Evolutionary conservation across 2,888 invertebrate genomes (phyloP), one percentile per base, ranked within the genome.

Genomic region (Nephrocerus scutellatus): DNA sequence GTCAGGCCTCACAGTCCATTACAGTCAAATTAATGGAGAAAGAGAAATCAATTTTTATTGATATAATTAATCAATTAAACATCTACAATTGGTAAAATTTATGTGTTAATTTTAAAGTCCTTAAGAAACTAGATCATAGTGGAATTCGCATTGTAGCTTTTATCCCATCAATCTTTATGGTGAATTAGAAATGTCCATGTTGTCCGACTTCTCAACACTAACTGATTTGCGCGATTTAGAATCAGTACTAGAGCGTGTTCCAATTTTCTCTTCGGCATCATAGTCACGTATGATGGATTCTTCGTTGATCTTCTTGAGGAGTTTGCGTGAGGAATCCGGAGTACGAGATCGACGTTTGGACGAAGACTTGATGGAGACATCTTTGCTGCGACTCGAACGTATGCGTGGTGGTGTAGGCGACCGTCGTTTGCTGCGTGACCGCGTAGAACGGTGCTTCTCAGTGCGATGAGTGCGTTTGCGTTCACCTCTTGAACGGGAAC

Each of bases 111-210:
- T n/a, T n/a, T n/a, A n/a, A n/a, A n/a, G n/a, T n/a, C n/a, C n/a
- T n/a, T n/a, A n/a, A n/a, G n/a, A n/a, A n/a, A n/a, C n/a, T n/a
- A n/a, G n/a, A n/a, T n/a, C n/a, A n/a, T n/a, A n/a, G n/a, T n/a
- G n/a, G n/a, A n/a, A n/a, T n/a, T n/a, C n/a, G n/a, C n/a, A n/a
- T n/a, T n/a, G n/a, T n/a, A n/a, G n/a, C n/a, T n/a, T n/a, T n/a
- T n/a, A n/a, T n/a, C n/a, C n/a, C n/a, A n/a, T n/a, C n/a, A n/a
- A n/a, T n/a, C n/a, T 48, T 67, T 73, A 83, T 37, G 84, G 84
- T 41, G 83, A 83, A 67, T 83, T 82, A 12, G 83, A 83, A 65
- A 84, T 84, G 63, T 84, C 84, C 84, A 84, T 83, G 60, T 83
- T 82, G 63, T 82, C 82, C 2, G 77, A 67, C 54, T 75, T 74